phyloP scores from a whole-genome alignment of 1,140 invertebrate species.

The Bombus ignitus region DNA sequence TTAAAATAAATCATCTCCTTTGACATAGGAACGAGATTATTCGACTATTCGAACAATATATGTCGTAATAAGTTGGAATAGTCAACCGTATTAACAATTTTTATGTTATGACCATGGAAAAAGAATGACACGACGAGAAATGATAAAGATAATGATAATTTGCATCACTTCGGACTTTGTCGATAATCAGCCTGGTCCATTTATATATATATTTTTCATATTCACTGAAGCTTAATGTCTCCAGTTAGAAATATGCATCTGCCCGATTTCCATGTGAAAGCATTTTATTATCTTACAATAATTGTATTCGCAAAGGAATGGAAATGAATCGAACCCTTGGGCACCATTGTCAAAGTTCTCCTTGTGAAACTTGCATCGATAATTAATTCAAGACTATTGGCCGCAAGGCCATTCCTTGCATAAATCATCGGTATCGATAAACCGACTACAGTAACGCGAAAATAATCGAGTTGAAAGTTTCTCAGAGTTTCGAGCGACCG shows the following conservation, averaged over 20 bases:
- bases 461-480: constrained; percentile 14
- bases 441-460: not conserved
- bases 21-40: too few relatives aligned
- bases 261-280: not conserved
- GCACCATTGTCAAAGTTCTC: not conserved
- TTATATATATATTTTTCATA: not conserved
- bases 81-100: too few relatives aligned
- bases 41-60: too few relatives aligned
- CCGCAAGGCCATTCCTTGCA: too few relatives aligned
- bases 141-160: too few relatives aligned
- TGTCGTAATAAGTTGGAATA: too few relatives aligned
- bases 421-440: constrained; percentile 3
- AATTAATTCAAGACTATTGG: not conserved
- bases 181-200: not conserved
- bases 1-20: too few relatives aligned
- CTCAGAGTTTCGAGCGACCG: not conserved
- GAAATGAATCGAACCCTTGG: not conserved
- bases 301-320: not conserved
- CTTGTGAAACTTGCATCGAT: not conserved
- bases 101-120: too few relatives aligned
- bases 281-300: not conserved
- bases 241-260: not conserved
- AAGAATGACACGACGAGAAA: too few relatives aligned
- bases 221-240: not conserved
- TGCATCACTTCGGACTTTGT: not conserved